Conservation (phyloP, 2,113 vertebrate species). For the Microcebus ravelobensis region DNA sequence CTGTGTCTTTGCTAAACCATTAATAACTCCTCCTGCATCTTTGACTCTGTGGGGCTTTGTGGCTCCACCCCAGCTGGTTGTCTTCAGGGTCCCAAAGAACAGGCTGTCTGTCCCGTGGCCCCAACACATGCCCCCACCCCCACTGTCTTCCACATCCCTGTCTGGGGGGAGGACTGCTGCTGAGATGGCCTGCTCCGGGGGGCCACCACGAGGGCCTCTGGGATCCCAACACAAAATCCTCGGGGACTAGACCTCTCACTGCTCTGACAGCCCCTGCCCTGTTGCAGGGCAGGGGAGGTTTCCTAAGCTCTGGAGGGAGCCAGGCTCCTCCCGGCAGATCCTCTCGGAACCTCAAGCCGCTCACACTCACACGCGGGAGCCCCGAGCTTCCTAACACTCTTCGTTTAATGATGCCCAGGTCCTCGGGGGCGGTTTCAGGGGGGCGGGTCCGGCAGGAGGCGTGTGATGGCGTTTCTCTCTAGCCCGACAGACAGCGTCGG, state of each 20-base stretch:
- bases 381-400: constrained; percentile 30
- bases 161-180: background rate
- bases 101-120: background rate
- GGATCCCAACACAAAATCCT: background rate
- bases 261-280: background rate
- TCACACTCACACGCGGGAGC: constrained; percentile 1
- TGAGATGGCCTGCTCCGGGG: background rate
- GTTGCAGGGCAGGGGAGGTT: background rate
- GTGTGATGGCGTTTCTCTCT: background rate
- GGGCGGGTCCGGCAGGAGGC: background rate
- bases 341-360: constrained; percentile 14
- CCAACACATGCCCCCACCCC: background rate
- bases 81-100: constrained; percentile 35
- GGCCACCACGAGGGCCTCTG: background rate
- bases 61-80: constrained; percentile 1
- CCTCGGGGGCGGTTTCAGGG: background rate
- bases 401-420: constrained; percentile 37
- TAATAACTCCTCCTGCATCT: constrained; percentile 20
- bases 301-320: background rate
- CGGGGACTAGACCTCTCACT: background rate
- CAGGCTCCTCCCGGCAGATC: background rate
- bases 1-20: constrained; percentile 47
- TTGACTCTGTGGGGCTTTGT: constrained; percentile 32
- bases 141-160: background rate
- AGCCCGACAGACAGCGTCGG: background rate